phyloP scores from a whole-genome alignment of 1,140 invertebrate genomes.

The Centruroides sculpturatus region DNA sequence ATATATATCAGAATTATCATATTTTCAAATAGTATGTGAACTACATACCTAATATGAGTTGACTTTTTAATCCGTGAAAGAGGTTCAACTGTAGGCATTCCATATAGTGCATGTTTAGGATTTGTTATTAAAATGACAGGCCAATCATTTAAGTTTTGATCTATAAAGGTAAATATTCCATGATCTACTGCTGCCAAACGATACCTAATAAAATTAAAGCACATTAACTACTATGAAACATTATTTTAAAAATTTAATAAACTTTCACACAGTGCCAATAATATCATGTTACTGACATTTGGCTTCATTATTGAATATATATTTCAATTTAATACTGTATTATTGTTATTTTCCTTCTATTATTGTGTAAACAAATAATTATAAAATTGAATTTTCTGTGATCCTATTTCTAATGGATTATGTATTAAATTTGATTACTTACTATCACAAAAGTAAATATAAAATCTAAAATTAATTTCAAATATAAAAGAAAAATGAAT shows the following conservation, averaged over 20 bases:
- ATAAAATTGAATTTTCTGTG: no score
- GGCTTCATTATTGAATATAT: no score
- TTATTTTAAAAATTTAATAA: not conserved
- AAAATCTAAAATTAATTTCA: no score
- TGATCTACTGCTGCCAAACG: conserved; percentile 72
- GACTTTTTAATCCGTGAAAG: conserved; percentile 48
- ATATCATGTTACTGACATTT: no score
- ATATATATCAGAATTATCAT: no score
- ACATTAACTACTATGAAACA: not conserved
- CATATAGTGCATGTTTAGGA: conserved; percentile 63
- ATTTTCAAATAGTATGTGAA: no score
- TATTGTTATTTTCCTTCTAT: no score
- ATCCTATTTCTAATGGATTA: no score
- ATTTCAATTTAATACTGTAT: no score
- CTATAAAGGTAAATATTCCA: conserved; percentile 74
- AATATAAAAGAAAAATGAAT: conserved; percentile 6
- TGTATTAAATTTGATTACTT: no score
- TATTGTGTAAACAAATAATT: no score
- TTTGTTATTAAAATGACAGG: conserved; percentile 73
- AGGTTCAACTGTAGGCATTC: conserved; percentile 57
- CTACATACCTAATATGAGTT: conserved; percentile 53
- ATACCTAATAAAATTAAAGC: conserved; percentile 37
- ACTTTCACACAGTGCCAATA: not conserved
- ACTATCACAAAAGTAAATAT: no score
- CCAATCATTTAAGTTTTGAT: conserved; percentile 59